These are phyloP conservation scores for Xiphophorus couchianus DNA, from an alignment of 2,113 vertebrate species.

Conservation along the genomic window DNA sequence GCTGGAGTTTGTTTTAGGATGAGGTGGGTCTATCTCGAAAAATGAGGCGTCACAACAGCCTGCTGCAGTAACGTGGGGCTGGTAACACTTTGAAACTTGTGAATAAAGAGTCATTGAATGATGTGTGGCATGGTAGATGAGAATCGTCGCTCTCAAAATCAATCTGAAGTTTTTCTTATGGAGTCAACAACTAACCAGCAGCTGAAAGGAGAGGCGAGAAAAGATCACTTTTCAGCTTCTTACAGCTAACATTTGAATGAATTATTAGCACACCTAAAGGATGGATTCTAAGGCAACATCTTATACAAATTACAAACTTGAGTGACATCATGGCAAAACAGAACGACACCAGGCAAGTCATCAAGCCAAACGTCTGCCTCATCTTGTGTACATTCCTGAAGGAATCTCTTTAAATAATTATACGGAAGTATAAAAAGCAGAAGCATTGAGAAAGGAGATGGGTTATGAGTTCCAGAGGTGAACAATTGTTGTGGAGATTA, in stretches of 20 bases:
- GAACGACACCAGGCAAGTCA: neutral
- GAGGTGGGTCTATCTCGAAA: constrained; percentile 30
- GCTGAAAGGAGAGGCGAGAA: neutral
- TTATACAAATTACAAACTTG: neutral
- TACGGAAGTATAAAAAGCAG: neutral
- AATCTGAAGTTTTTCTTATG: neutral
- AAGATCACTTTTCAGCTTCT: no score
- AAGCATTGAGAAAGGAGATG: neutral
- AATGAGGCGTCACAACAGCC: constrained; percentile 37
- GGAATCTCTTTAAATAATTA: neutral
- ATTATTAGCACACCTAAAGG: no score
- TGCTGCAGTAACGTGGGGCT: constrained; percentile 26
- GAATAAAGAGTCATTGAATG: neutral
- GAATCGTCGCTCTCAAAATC: neutral
- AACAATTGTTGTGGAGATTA: neutral
- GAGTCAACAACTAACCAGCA: neutral
- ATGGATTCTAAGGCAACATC: neutral
- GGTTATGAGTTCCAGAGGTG: neutral
- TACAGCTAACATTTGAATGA: no score
- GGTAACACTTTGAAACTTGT: neutral
- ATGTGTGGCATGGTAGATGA: neutral
- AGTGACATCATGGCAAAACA: neutral
- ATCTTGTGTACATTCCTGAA: neutral
- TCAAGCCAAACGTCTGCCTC: neutral
- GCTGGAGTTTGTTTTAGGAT: constrained; percentile 47